Base-by-base conservation (phyloP, 2,888 invertebrate genomes). In the Brachyptera risi region DNA sequence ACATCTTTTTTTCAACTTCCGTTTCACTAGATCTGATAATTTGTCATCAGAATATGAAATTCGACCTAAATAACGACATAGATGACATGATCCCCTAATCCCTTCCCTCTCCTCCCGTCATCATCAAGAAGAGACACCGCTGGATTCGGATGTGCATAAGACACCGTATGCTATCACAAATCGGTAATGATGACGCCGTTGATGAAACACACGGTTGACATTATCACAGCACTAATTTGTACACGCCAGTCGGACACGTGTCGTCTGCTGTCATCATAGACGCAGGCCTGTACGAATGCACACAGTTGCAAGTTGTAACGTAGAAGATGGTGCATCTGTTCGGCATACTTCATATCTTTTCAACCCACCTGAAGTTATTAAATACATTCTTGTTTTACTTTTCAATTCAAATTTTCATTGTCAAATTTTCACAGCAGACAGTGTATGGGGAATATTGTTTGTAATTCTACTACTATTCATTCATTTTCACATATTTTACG, bases 31-130 rank as follows among this genome's bases (percentile, higher is more conserved):
- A 47, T 47, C 47, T 47, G 47, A 47, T 47, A 2, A 47, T 47
- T 47, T 47, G 47, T 47, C 47, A n/a, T 47, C 47, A 24, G 42
- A 21, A 21, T 47, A 47, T 47, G 47, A 21, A 47, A 47, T 13
- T 21, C 24, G 47, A 47, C 23, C 47, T 17, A n/a, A 2, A 3
- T 21, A 24, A 24, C 19, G 47, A 47, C 17, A 17, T 9, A 15
- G 5, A 38, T 42, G 42, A 42, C 42, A 42, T 42, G 42, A 42
- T 42, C 42, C 21, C 42, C 42, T 21, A n/a, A n/a, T n/a, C n/a
- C n/a, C n/a, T 11, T 31, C 31, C 31, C n/a, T n/a, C n/a, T n/a
- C n/a, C n/a, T n/a, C n/a, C n/a, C n/a, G n/a, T n/a, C n/a, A n/a
- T n/a, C n/a, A n/a, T n/a, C n/a, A n/a, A n/a, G n/a, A n/a, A n/a